These are phyloP conservation scores for Poicephalus gulielmi DNA, from an alignment of 2,113 vertebrate species.

Conservation along the genomic window DNA sequence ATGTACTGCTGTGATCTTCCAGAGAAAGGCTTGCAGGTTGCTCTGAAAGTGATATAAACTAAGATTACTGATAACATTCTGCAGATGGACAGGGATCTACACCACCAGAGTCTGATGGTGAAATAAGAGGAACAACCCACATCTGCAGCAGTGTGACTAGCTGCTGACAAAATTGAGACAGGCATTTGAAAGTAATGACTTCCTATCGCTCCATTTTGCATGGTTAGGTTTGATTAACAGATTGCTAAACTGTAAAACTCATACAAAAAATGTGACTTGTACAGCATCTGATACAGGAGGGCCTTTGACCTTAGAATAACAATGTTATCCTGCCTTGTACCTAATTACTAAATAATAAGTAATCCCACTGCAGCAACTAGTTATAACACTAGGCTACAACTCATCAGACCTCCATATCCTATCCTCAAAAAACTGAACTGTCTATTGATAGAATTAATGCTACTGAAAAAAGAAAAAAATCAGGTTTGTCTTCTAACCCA, in stretches of 20 bases:
- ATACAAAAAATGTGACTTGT: background rate
- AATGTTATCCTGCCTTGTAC: background rate
- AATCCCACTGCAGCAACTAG: background rate
- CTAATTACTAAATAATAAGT: background rate
- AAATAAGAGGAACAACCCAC: conserved; percentile 79
- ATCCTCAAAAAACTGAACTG: background rate
- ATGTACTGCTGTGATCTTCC: conserved; percentile 59
- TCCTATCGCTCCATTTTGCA: background rate
- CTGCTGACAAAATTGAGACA: conserved; percentile 49
- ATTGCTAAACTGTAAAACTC: background rate
- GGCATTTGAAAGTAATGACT: background rate
- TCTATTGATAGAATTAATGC: background rate
- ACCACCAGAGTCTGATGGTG: conserved; percentile 77
- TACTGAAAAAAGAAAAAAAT: background rate
- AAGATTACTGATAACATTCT: conserved; percentile 72
- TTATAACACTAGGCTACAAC: background rate
- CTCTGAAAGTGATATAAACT: conserved; percentile 79
- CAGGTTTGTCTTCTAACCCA: background rate
- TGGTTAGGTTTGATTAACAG: background rate
- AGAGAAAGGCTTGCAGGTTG: conserved; percentile 70
- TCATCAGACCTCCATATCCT: background rate
- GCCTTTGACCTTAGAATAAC: background rate
- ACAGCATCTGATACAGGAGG: background rate
- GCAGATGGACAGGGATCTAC: conserved; percentile 77
- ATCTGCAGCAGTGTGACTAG: conserved; percentile 78